phyloP scores from a whole-genome alignment of 2,113 vertebrate genomes.

The Epinephelus moara region DNA sequence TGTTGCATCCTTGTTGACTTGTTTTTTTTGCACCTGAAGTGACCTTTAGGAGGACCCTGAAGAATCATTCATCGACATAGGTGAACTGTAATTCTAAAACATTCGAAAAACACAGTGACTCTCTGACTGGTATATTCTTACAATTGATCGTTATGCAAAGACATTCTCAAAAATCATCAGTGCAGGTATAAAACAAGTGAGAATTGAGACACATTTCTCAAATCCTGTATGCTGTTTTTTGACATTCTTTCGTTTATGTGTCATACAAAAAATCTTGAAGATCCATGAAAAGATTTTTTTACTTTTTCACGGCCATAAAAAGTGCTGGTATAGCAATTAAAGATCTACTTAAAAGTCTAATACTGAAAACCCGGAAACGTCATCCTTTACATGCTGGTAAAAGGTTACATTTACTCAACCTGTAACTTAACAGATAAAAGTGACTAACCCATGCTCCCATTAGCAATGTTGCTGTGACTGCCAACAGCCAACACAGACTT shows the following conservation, averaged over 20 bases:
- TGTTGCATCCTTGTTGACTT: constrained; percentile 65
- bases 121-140: constrained; percentile 63
- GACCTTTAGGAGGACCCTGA: constrained; percentile 57
- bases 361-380: constrained; percentile 39
- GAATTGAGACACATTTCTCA: constrained; percentile 56
- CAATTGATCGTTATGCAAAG: constrained; percentile 52
- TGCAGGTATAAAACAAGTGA: constrained; percentile 59
- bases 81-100: constrained; percentile 52
- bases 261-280: constrained; percentile 64
- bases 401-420: constrained; percentile 35
- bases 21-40: constrained; percentile 62
- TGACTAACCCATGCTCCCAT: constrained; percentile 32
- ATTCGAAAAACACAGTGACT: constrained; percentile 71
- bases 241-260: constrained; percentile 68
- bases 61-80: constrained; percentile 36
- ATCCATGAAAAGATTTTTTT: constrained; percentile 45
- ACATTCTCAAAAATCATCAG: constrained; percentile 72
- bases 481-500: background rate
- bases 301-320: constrained; percentile 57
- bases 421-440: constrained; percentile 27
- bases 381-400: constrained; percentile 63
- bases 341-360: constrained; percentile 36
- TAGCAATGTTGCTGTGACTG: background rate
- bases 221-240: constrained; percentile 39
- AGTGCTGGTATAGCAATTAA: constrained; percentile 75